Evolutionary conservation across 2,888 invertebrate species (phyloP), one percentile per base, ranked within the genome.

Genomic region (Leucophenga montana): DNA sequence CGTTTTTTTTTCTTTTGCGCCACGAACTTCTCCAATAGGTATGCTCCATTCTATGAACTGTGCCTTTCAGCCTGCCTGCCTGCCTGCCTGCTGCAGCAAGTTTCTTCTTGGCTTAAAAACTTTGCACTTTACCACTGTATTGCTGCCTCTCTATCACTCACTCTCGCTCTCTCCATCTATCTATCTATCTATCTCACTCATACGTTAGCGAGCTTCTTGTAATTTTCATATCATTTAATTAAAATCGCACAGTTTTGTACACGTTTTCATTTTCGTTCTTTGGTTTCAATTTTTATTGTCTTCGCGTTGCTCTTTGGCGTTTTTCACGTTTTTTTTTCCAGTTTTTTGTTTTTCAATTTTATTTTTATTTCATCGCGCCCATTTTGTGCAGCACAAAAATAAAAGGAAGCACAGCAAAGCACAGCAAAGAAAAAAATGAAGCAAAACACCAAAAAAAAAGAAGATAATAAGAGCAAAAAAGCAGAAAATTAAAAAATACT

Each of bases 201-300:
- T 39, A 39, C 39, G 39, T 39, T 39, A 11, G 1, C 39, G 39
- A 20, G 22, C 66, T 70, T 70, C 67, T 79, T 83, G 82, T 77
- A 78, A 79, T 83, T 84, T 80, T 80, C 83, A 79, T 84, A 78
- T 84, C 82, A 83, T 83, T 80, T 79, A 84, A 80, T 85, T 83
- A 82, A 84, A 83, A 81, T 78, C 78, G 76, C 81, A 81, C 18
- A 78, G 79, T 84, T 85, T 85, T 77, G 84, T 82, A 75, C 84
- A 84, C 79, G 81, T 85, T 85, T 84, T 83, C 84, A 75, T 84
- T 84, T 82, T 77, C 76, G 72, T 79, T 82, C 54, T 66, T 44
- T 59, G 56, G 18, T 57, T 50, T 67, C 57, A 18, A 48, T 57
- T 71, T 73, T 53, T 54, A 64, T 62, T 54, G 39, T 67, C 61